A percentile compares a stretch with the other conserved stretches of the same genome.
These are phyloP conservation scores for Hydrocynus forskahlii DNA, from an alignment of 2,797 vertebrate species.

Conservation along the genomic window DNA sequence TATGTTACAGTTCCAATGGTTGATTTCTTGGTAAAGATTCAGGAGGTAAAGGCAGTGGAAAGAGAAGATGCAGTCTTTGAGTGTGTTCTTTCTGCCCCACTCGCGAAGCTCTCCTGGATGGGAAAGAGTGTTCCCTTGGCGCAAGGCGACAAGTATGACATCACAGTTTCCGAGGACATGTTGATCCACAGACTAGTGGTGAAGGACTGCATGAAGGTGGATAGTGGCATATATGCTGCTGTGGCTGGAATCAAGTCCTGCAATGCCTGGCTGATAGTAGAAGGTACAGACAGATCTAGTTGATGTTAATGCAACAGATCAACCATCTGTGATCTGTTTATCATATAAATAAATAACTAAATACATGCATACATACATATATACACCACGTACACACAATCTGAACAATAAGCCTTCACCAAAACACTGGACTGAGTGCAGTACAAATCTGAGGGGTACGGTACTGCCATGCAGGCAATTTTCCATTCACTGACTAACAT, in stretches of 20 bases:
- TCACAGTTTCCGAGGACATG: conserved; percentile 80
- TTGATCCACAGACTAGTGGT: conserved; percentile 83
- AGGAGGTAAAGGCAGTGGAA: conserved; percentile 75
- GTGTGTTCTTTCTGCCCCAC: conserved; percentile 78
- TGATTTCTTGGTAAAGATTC: conserved; percentile 78
- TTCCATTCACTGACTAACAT: conserved; percentile 27
- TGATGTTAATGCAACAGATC: no score
- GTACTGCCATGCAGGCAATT: conserved; percentile 8
- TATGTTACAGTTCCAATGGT: conserved; percentile 66
- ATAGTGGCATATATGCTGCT: conserved; percentile 83
- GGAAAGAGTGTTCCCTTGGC: conserved; percentile 75
- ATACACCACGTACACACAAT: no score
- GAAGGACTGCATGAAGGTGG: conserved; percentile 74
- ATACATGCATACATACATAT: no score
- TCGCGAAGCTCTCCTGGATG: conserved; percentile 79
- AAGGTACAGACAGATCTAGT: conserved; percentile 80
- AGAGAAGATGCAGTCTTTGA: conserved; percentile 77
- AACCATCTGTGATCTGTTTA: no score
- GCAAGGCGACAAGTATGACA: conserved; percentile 77
- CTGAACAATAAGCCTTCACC: no score
- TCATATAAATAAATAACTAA: no score
- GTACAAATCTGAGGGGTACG: neutral
- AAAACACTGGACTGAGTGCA: neutral
- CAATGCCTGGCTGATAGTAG: conserved; percentile 85
- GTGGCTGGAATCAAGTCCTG: conserved; percentile 78